Base-by-base conservation (phyloP, 1,140 invertebrate genomes). In the Trichonephila inaurata region DNA sequence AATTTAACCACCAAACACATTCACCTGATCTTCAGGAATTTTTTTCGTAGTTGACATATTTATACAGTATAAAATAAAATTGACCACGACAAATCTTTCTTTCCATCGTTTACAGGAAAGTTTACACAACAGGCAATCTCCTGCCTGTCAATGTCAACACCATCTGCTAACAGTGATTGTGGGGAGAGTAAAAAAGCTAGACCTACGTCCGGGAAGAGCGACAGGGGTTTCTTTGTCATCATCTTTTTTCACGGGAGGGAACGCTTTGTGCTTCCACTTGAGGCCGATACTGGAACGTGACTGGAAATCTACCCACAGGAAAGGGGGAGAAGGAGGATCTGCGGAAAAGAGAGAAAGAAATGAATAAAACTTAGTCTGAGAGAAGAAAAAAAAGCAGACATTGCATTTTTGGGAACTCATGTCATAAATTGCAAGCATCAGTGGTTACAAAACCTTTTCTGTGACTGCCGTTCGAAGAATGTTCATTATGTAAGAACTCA, bases 321-420 rank as follows among this genome's bases (percentile, higher is more conserved):
- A 94, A 21, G 95, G 95, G 33, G 92, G 66, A 28, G 91, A 77
- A 7, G 95, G 95, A 21, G 95, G 94, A 94, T 95, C 95, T 95
- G 69, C 19, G 62, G 51, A 58, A 77, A 12, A 14, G 58, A 89
- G 40, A 83, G 12, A 18, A 51, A 51, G 19, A 83, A 40, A 83
- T 33, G 83, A 77, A 77, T 62, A 92, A 90, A 5, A 10, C 44
- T 62, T 58, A 93, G 72, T 89, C 2, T 64, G 28, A 62, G 51
- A 86, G 33, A 28, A 16, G 3, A 2, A 40, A 51, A 51, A 51
- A 51, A 40, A 8, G 33, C 12, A 64, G 62, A 18, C 16, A 64
- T 64, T 21, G 21, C 21, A 21, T 64, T 21, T 64, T 64, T 64
- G 5, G 62, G 62, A 64, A 64, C 62, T 5, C 16, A 7, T 64